A percentile compares a stretch with the other conserved stretches of the same genome.
Conservation (phyloP, 2,888 invertebrate species). For the Pemphredon lugubris region DNA sequence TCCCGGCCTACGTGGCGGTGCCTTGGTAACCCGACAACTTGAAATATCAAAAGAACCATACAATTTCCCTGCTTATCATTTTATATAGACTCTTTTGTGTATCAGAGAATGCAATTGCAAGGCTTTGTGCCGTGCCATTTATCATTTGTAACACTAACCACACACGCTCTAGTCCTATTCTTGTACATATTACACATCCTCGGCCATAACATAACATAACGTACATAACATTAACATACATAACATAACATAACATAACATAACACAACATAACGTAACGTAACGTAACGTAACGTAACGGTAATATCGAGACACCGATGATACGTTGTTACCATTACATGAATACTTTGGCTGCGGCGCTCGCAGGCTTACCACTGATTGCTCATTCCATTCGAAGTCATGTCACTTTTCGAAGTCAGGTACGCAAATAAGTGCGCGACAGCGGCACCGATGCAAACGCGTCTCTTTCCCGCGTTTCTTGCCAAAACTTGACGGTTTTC, state of each 20-base stretch:
- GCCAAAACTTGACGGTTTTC: too few species aligned
- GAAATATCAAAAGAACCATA: conserved; percentile 36
- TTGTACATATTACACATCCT: conserved; percentile 68
- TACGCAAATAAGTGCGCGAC: conserved; percentile 67
- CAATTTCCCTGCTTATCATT: conserved; percentile 61
- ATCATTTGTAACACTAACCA: conserved; percentile 72
- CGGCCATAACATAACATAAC: conserved; percentile 60
- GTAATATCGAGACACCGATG: conserved; percentile 56
- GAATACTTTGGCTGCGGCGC: conserved; percentile 76
- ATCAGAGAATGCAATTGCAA: conserved; percentile 67
- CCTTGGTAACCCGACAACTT: conserved; percentile 40
- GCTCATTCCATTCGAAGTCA: conserved; percentile 76
- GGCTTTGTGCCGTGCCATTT: conserved; percentile 70
- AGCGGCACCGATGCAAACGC: conserved; percentile 34
- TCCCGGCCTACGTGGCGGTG: conserved; percentile 67
- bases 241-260: too few species aligned
- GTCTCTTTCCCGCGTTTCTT: too few species aligned
- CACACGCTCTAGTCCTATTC: conserved; percentile 70
- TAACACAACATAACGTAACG: too few species aligned
- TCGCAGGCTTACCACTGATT: conserved; percentile 80
- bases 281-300: too few species aligned
- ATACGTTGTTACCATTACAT: conserved; percentile 64
- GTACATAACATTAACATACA: too few species aligned
- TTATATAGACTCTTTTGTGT: conserved; percentile 62
- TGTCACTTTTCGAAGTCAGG: conserved; percentile 66